A percentile compares a stretch with the other conserved stretches of the same genome.
These are phyloP conservation scores for Hydropsyche betteni DNA, from an alignment of 2,888 invertebrate genomes.

Conservation along the genomic window DNA sequence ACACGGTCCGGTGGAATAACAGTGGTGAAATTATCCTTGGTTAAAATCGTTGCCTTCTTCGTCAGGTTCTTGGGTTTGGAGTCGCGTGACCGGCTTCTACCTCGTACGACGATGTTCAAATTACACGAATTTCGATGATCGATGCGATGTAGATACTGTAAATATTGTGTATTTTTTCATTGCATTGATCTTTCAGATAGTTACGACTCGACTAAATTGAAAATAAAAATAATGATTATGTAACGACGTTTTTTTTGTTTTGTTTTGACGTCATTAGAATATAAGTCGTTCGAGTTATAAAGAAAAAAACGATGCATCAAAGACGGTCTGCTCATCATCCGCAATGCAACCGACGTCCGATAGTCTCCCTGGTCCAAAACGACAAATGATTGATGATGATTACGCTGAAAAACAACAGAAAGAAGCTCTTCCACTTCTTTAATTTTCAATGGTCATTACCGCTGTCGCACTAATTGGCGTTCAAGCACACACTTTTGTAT, in stretches of 20 bases:
- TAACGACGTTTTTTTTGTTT: background rate
- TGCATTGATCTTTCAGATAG: no score
- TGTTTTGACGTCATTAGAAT: background rate
- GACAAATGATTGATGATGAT: conserved; percentile 20
- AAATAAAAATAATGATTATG: no score
- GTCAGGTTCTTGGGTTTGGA: conserved; percentile 4
- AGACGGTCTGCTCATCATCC: background rate
- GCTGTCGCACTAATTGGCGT: no score
- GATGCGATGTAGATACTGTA: no score
- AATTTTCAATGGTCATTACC: background rate
- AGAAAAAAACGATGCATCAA: background rate
- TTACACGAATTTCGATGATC: no score
- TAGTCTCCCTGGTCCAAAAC: conserved; percentile 5
- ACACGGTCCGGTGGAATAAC: background rate
- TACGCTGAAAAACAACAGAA: background rate
- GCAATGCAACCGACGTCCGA: background rate
- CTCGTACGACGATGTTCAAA: no score
- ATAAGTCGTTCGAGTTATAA: no score
- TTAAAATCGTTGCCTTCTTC: background rate
- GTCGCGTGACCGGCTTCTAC: conserved; percentile 9
- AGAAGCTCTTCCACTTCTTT: background rate
- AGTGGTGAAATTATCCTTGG: background rate
- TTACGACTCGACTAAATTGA: no score
- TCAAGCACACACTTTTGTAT: no score
- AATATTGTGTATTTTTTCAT: no score